Evolutionary conservation across 2,888 invertebrate genomes (phyloP).

Genomic region (Apotomis betuletana): DNA sequence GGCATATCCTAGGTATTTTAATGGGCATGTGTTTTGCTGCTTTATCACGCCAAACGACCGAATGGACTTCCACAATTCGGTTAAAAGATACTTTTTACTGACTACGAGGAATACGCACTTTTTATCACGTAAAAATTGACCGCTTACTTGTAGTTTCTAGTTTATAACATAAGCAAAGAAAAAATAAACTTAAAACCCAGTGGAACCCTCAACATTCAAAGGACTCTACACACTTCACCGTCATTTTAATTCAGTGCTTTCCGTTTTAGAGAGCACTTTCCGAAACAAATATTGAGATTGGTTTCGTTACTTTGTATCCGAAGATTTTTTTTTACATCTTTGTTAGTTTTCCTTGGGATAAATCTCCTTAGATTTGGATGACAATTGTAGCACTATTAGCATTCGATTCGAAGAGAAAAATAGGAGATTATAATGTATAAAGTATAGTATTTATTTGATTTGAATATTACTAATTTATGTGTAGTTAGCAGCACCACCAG

Average conservation of each 20-base stretch:
- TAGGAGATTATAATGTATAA: neutral
- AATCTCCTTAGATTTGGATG: neutral
- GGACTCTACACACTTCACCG: neutral
- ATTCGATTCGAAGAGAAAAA: neutral
- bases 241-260: constrained; percentile 26
- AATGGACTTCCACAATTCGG: no score
- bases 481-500: no score
- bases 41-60: no score
- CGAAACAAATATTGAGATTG: constrained; percentile 35
- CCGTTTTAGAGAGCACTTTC: constrained; percentile 23
- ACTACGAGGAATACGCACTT: no score
- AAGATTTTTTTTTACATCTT: constrained; percentile 8
- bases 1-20: no score
- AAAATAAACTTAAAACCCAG: neutral
- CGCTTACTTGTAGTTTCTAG: no score
- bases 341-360: constrained; percentile 3
- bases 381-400: neutral
- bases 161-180: neutral
- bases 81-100: no score
- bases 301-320: constrained; percentile 24
- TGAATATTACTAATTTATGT: no score
- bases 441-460: no score
- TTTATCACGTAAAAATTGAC: no score
- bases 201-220: neutral
- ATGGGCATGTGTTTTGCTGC: no score